These are phyloP conservation scores for Channa argus DNA, from an alignment of 2,113 vertebrate genomes.

Conservation along the genomic window DNA sequence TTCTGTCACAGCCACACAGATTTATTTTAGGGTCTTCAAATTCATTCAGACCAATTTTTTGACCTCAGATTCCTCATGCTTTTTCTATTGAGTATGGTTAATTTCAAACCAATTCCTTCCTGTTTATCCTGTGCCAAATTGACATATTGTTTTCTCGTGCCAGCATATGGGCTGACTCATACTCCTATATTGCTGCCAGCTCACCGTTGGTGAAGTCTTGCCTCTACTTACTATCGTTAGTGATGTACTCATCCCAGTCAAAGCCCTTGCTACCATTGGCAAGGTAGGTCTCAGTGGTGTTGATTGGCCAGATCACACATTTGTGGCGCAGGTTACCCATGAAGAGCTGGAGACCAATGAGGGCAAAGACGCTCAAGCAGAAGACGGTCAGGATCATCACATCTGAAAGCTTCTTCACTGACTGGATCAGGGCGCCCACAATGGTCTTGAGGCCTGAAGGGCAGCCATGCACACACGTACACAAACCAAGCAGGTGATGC, in stretches of 20 bases:
- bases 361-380: conserved; percentile 97
- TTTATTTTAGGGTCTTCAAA: conserved; percentile 23
- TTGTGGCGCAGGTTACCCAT: conserved; percentile 99
- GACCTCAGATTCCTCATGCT: conserved; percentile 6
- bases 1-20: conserved; percentile 12
- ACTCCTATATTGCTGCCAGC: conserved; percentile 26
- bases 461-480: conserved; percentile 54
- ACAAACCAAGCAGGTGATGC: conserved; percentile 68
- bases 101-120: conserved; percentile 23
- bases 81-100: not conserved
- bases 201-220: conserved; percentile 14
- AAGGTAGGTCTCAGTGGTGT: conserved; percentile 86
- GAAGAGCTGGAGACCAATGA: conserved; percentile 98
- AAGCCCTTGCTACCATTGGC: conserved; percentile 91
- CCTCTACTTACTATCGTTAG: conserved; percentile 91
- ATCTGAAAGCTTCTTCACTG: conserved; percentile 99
- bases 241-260: conserved; percentile 97
- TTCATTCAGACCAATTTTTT: not conserved
- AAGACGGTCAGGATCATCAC: conserved; percentile 99
- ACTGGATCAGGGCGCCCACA: conserved; percentile 98
- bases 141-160: conserved; percentile 46
- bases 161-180: conserved; percentile 66
- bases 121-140: conserved; percentile 31
- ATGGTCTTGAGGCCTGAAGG: conserved; percentile 97
- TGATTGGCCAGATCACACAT: conserved; percentile 96